Base-by-base conservation (phyloP, 2,113 vertebrate genomes). In the Phylloscopus whistleri region DNA sequence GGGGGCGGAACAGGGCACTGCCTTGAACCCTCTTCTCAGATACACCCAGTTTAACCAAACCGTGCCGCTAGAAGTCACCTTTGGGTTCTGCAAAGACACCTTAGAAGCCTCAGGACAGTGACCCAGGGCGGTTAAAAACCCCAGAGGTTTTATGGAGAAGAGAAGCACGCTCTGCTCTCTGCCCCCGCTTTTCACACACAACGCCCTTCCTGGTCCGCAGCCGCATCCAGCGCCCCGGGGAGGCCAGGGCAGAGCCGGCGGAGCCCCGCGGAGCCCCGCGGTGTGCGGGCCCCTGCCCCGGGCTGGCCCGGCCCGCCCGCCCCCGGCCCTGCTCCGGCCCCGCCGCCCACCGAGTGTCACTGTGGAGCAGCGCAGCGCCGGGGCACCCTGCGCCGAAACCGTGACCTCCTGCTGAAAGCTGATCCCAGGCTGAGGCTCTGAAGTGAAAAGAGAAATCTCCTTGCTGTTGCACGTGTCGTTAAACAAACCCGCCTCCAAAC, bases 281-380 rank as follows among this genome's bases (percentile, higher is more conserved):
- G 2, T 13, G 60, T 0, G 19, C 21, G 58, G 13, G 14, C 5
- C 8, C 1, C 27, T 7, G 41, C 2, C 16, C 3, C 43, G 19
- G 48, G 5, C 33, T 11, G 9, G 16, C 8, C 28, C 3, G 22
- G 2, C 16, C 24, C 21, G 4, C 8, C 10, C 5, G 13, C 7
- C 10, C 20, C 19, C 60, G 11, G 17, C 8, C 3, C 51, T 37
- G 67, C 46, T 49, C 31, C 19, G 16, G 37, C 43, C 64, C 41
- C 35, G 44, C 16, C 20, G 37, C 73, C 70, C 96, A 27, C 79
- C 27, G 85, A 96, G 94, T 84, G 95, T 58, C 94, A 56, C 92
- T 78, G 67, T 83, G 19, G 86, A 95, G 95, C 70, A 96, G 93
- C 80, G n/a, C 63, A 64, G 67, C 3, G 16, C 59, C 41, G 2